Percentiles rank a stretch among this genome's conserved stretches.
These are phyloP conservation scores for Larimichthys crocea DNA, from an alignment of 2,113 vertebrate species.

Conservation along the genomic window DNA sequence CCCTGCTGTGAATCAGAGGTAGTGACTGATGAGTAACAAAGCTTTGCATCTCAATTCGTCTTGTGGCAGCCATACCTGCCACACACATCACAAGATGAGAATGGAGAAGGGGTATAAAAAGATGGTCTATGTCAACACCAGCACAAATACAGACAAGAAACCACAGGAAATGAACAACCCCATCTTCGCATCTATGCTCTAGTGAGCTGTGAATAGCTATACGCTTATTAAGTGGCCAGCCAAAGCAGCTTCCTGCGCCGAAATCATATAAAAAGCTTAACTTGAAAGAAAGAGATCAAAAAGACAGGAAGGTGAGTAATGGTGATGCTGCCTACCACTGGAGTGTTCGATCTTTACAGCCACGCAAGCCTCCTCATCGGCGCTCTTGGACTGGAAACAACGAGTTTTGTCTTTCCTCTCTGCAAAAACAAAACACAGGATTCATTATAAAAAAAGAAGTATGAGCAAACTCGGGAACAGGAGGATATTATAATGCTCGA, in stretches of 20 bases:
- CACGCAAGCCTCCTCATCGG: slow-evolving; percentile 80
- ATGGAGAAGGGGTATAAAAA: neutral
- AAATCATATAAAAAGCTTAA: neutral
- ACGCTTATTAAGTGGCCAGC: neutral
- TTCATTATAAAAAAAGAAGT: neutral
- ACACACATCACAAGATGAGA: slow-evolving; percentile 10
- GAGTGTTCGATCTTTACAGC: slow-evolving; percentile 82
- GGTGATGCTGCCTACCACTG: slow-evolving; percentile 62
- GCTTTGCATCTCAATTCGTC: slow-evolving; percentile 5
- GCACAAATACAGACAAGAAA: neutral
- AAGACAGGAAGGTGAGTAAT: neutral
- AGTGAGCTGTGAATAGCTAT: neutral
- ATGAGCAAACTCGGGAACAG: neutral
- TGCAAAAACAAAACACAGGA: slow-evolving; percentile 61
- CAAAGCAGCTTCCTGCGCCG: neutral
- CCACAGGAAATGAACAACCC: neutral
- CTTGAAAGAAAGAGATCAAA: neutral
- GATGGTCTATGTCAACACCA: neutral
- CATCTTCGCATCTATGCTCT: neutral
- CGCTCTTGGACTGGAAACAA: slow-evolving; percentile 74
- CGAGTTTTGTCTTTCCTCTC: slow-evolving; percentile 73
- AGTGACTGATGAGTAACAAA: slow-evolving; percentile 2
- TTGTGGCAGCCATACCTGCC: neutral
- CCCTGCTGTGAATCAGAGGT: slow-evolving; percentile 5
- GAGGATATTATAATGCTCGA: neutral